Evolutionary conservation across 2,797 vertebrate genomes (phyloP).

Genomic region (Glyptemys insculpta): DNA sequence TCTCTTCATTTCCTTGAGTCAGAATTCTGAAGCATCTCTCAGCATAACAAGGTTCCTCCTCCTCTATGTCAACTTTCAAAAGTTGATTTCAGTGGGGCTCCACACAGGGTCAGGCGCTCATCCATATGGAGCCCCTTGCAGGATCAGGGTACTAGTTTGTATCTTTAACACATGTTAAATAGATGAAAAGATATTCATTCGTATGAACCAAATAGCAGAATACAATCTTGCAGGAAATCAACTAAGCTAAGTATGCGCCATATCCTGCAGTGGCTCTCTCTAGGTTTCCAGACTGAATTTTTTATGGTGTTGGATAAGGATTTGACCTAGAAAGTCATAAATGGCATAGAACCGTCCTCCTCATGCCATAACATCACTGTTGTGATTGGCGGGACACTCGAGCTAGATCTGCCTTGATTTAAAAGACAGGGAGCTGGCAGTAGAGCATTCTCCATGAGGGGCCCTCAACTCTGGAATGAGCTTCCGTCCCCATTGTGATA

Average conservation of each 20-base stretch:
- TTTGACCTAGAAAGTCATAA: neutral
- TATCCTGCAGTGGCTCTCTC: neutral
- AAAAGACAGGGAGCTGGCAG: too few relatives aligned
- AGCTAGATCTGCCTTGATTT: neutral
- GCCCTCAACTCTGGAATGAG: neutral
- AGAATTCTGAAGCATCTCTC: neutral
- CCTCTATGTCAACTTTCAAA: neutral
- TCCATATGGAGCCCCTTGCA: neutral
- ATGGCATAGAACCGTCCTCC: neutral
- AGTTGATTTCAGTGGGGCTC: neutral
- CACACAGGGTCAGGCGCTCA: neutral
- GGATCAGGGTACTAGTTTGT: neutral
- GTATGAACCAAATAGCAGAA: slow-evolving; percentile 17
- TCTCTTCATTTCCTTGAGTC: slow-evolving; percentile 29
- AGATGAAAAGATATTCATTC: neutral
- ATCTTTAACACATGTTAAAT: neutral
- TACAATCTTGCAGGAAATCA: neutral
- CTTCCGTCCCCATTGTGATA: neutral
- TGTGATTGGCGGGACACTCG: neutral
- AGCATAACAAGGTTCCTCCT: neutral
- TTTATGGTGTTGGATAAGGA: neutral
- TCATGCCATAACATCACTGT: neutral
- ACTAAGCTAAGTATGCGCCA: neutral
- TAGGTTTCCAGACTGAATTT: neutral
- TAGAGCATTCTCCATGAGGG: neutral